Evolutionary conservation across 1,140 invertebrate species (phyloP).

Genomic region (Drosophila arizonae): DNA sequence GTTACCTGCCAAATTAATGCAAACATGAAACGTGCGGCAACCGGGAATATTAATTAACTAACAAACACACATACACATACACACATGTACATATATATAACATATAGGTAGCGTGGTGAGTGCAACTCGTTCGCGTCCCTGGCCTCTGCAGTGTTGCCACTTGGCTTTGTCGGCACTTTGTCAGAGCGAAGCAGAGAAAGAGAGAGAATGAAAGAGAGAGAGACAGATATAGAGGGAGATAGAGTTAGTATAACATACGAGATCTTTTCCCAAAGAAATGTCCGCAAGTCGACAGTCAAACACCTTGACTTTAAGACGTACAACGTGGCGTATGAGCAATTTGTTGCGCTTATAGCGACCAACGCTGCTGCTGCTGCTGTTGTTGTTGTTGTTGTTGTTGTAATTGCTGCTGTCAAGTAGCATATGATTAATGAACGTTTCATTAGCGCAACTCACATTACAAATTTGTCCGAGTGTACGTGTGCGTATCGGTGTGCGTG

Average conservation of each 20-base stretch:
- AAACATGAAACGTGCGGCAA: conserved; percentile 79
- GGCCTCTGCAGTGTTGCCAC: conserved; percentile 49
- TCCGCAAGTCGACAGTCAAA: conserved; percentile 1
- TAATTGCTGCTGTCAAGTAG: conserved; percentile 45
- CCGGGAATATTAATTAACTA: conserved; percentile 80
- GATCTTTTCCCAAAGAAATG: conserved; percentile 11
- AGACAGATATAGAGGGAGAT: conserved; percentile 3
- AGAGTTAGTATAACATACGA: conserved; percentile 30
- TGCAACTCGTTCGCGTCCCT: conserved; percentile 3
- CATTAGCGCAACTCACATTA: conserved; percentile 72
- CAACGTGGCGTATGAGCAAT: conserved; percentile 50
- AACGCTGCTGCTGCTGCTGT: background rate
- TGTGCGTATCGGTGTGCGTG: background rate
- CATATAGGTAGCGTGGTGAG: background rate
- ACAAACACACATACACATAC: conserved; percentile 43
- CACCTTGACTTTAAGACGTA: conserved; percentile 5
- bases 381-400: conserved; percentile 8
- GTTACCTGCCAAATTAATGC: conserved; percentile 82
- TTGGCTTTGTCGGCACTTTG: conserved; percentile 62
- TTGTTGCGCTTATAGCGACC: conserved; percentile 2
- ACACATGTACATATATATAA: conserved; percentile 4
- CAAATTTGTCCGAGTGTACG: conserved; percentile 2
- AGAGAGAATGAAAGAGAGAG: conserved; percentile 21
- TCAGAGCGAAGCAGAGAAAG: background rate
- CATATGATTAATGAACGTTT: conserved; percentile 78